Base-by-base conservation (phyloP, 2,888 invertebrate genomes). In the Tenthredo notha region DNA sequence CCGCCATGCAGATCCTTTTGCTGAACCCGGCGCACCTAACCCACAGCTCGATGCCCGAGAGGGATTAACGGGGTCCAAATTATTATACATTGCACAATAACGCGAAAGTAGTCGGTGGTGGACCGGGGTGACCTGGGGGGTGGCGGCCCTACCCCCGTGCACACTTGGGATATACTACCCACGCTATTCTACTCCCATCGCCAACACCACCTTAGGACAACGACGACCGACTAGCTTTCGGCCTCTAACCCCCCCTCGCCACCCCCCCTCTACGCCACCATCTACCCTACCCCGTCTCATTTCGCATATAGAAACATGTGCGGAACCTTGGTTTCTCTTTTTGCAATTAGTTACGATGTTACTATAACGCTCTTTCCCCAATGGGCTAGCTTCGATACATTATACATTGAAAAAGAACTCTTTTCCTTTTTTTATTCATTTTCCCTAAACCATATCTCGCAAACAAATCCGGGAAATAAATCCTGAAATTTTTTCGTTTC, bases 1-100 rank as follows among this genome's bases (percentile, higher is more conserved):
- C 92, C 93, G 92, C 92, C 92, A 92, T 93, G 92, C 92, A 93
- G 93, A 92, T 92, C 92, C 92, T 92, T 92, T 92, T 91, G 92
- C 92, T 89, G 90, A 89, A 89, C 89, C 83, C 90, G 89, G 89
- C 88, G 89, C 90, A 87, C 89, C 90, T 91, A 90, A 89, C 91
- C 89, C 88, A 88, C 89, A 87, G 86, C 89, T 88, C 90, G 88
- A 89, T 90, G 87, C 88, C 89, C 90, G 88, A 89, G 90, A 90
- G 91, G 91, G 91, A 91, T 91, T 91, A 91, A 91, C 89, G 87
- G 87, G 87, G 86, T 86, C 88, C 89, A 90, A 90, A 91, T 91
- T 91, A 91, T 91, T 91, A 91, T 90, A 89, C 91, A 91, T 90
- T 89, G 90, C 88, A 88, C 90, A 90, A 91, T 91, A 91, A 90